Evolutionary conservation across 2,888 invertebrate genomes (phyloP).

Genomic region (Tinea semifulvella): DNA sequence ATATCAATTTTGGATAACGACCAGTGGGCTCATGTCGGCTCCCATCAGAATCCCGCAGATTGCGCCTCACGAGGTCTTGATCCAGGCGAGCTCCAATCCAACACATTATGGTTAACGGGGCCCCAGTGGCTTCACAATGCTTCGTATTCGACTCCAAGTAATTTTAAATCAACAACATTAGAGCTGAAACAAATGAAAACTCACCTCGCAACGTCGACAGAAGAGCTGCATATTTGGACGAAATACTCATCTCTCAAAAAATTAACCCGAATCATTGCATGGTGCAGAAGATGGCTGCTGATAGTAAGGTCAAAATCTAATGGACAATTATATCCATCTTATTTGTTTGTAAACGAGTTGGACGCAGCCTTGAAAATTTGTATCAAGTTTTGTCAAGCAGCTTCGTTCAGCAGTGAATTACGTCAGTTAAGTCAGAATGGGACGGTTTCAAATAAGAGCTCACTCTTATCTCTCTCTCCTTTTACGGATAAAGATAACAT

Average conservation of each 20-base stretch:
- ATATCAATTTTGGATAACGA: slow-evolving; percentile 16
- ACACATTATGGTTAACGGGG: slow-evolving; percentile 20
- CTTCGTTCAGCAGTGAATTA: not conserved
- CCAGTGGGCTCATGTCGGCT: slow-evolving; percentile 22
- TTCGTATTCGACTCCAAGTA: not conserved
- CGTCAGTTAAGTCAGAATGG: not conserved
- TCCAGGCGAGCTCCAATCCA: slow-evolving; percentile 16
- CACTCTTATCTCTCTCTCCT: slow-evolving; percentile 4
- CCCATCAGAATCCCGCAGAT: slow-evolving; percentile 25
- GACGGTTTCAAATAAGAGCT: not conserved
- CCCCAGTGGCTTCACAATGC: slow-evolving; percentile 5
- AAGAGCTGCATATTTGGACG: slow-evolving; percentile 6
- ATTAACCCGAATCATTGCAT: slow-evolving; percentile 1
- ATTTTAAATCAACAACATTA: not conserved
- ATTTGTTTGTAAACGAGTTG: not conserved
- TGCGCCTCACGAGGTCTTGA: slow-evolving; percentile 23
- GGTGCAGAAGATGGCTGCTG: slow-evolving; percentile 9
- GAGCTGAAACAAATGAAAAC: slow-evolving; percentile 1
- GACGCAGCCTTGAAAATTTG: not conserved
- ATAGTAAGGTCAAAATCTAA: not conserved
- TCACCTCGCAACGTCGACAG: not conserved
- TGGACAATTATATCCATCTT: not conserved
- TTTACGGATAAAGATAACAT: slow-evolving; percentile 15
- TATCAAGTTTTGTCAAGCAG: slow-evolving; percentile 7
- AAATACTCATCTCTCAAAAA: slow-evolving; percentile 12